These are phyloP conservation scores for Nephotettix cincticeps DNA, from an alignment of 1,140 invertebrate species.

Conservation along the genomic window DNA sequence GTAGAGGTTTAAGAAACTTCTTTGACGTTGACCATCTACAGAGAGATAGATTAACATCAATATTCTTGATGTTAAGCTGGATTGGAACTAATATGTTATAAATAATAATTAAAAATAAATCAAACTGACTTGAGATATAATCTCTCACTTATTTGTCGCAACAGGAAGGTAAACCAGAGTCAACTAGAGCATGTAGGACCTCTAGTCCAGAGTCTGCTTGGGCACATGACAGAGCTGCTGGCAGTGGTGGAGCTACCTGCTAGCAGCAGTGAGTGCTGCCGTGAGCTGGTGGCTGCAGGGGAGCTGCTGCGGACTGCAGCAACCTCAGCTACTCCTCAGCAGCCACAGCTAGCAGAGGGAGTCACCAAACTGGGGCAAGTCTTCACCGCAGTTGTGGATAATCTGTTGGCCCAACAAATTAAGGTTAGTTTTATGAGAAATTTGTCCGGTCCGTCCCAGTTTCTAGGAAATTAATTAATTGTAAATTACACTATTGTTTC, in stretches of 20 bases:
- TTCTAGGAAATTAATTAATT: too few relatives aligned
- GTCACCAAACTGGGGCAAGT: slow-evolving; percentile 47
- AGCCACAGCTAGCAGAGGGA: slow-evolving; percentile 35
- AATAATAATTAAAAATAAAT: too few relatives aligned
- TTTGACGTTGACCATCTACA: too few relatives aligned
- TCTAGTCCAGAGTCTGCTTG: slow-evolving; percentile 42
- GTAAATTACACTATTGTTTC: too few relatives aligned
- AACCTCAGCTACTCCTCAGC: slow-evolving; percentile 19
- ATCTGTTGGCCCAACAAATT: slow-evolving; percentile 43
- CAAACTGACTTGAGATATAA: too few relatives aligned
- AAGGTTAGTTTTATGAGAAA: too few relatives aligned
- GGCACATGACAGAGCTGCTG: slow-evolving; percentile 43
- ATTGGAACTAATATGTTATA: too few relatives aligned
- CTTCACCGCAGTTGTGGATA: slow-evolving; percentile 51
- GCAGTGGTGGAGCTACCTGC: not conserved
- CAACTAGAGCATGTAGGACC: slow-evolving; percentile 40
- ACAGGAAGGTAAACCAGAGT: slow-evolving; percentile 43
- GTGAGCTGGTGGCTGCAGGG: slow-evolving; percentile 29
- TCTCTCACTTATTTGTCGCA: too few relatives aligned
- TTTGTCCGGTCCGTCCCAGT: too few relatives aligned
- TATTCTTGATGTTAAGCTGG: too few relatives aligned
- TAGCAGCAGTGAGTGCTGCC: slow-evolving; percentile 2
- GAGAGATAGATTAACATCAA: too few relatives aligned
- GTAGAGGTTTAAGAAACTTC: too few relatives aligned
- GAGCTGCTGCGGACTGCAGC: slow-evolving; percentile 31